These are phyloP conservation scores for Erpobdella octoculata DNA, from an alignment of 2,888 invertebrate genomes.

Conservation along the genomic window DNA sequence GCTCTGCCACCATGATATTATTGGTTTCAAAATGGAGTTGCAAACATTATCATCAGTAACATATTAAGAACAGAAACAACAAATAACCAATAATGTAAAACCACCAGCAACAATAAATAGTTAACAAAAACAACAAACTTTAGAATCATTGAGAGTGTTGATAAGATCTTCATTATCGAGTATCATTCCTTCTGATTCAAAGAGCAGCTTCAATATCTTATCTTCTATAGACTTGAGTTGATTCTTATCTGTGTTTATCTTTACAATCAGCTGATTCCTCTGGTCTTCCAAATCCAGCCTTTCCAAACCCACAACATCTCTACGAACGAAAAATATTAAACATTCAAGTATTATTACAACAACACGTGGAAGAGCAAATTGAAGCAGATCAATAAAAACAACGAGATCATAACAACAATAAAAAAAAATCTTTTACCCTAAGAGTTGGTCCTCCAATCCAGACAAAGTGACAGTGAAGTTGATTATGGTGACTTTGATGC, in stretches of 20 bases:
- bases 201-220: conserved; percentile 52
- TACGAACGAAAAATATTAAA: too few relatives aligned
- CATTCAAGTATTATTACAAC: background rate
- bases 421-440: conserved; percentile 41
- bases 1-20: too few relatives aligned
- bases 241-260: conserved; percentile 52
- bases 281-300: conserved; percentile 53
- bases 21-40: too few relatives aligned
- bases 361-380: background rate
- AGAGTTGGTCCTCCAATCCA: conserved; percentile 52
- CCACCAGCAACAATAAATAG: too few relatives aligned
- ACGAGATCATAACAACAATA: background rate
- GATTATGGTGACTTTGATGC: conserved; percentile 53
- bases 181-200: conserved; percentile 54
- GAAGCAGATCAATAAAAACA: background rate
- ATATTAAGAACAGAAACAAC: too few relatives aligned
- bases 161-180: conserved; percentile 53
- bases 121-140: too few relatives aligned
- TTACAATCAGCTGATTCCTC: conserved; percentile 51
- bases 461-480: conserved; percentile 52
- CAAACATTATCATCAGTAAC: too few relatives aligned
- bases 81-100: too few relatives aligned
- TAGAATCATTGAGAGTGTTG: conserved; percentile 53
- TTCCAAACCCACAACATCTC: conserved; percentile 52
- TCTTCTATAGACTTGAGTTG: conserved; percentile 53